These are phyloP conservation scores for Therioaphis trifolii DNA, from an alignment of 2,888 invertebrate species.

Conservation along the genomic window DNA sequence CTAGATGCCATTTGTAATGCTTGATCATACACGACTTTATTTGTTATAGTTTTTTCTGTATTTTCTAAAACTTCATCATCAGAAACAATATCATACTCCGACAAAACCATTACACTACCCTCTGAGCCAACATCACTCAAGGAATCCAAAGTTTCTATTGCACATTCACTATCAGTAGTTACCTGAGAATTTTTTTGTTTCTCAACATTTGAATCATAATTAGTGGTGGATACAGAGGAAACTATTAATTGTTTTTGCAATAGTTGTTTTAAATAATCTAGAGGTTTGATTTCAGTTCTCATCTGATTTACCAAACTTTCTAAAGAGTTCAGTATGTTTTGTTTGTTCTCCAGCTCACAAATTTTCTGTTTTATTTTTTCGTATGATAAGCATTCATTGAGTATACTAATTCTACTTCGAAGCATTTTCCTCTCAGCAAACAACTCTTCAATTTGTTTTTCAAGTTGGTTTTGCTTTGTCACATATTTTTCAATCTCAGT, in stretches of 20 bases:
- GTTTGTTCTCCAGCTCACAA: conserved; percentile 44
- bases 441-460: conserved; percentile 37
- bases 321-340: conserved; percentile 30
- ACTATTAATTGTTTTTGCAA: conserved; percentile 13
- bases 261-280: conserved; percentile 51
- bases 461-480: conserved; percentile 18
- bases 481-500: conserved; percentile 50
- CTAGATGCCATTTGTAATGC: conserved; percentile 36
- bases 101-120: conserved; percentile 44
- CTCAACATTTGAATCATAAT: not conserved
- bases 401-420: conserved; percentile 11
- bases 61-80: conserved; percentile 19
- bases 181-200: not conserved
- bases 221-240: not conserved
- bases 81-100: conserved; percentile 41
- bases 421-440: conserved; percentile 36
- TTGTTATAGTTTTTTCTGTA: conserved; percentile 21
- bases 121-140: conserved; percentile 42
- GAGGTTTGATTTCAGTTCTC: conserved; percentile 44
- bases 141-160: conserved; percentile 37
- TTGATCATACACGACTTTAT: conserved; percentile 43
- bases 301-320: conserved; percentile 26
- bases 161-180: conserved; percentile 5
- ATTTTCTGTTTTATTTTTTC: conserved; percentile 48
- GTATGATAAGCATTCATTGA: conserved; percentile 48